Conservation (phyloP, 2,113 vertebrate species). For the Urocolius indicus region DNA sequence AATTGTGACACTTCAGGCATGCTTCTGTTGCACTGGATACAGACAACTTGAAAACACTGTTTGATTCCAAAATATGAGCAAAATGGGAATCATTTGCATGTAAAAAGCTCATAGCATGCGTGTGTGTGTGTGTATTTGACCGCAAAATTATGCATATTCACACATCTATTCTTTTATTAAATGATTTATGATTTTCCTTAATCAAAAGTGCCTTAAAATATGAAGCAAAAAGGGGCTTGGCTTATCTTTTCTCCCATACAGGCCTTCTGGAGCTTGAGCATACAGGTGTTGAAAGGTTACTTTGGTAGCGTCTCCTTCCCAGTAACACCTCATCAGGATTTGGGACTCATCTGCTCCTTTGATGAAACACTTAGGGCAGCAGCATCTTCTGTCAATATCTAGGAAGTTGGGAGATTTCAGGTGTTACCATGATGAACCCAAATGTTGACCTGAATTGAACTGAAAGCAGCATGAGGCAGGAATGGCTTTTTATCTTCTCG, state of each 20-base stretch:
- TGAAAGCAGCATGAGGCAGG: conserved; percentile 42
- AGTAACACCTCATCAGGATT: not conserved
- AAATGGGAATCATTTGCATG: not conserved
- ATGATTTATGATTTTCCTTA: not conserved
- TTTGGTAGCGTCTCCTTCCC: not conserved
- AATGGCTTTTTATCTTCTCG: conserved; percentile 54
- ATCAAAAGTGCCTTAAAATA: not conserved
- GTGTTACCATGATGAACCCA: not conserved
- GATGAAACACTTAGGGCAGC: conserved; percentile 9
- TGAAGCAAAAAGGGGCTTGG: not conserved
- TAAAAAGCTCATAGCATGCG: not conserved
- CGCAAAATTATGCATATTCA: not conserved
- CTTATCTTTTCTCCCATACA: not conserved
- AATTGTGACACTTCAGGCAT: fast-evolving
- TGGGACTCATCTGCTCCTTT: not conserved
- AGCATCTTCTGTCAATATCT: conserved; percentile 23
- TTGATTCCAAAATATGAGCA: not conserved
- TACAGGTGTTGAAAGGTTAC: conserved; percentile 21
- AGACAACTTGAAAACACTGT: not conserved
- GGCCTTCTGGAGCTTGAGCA: not conserved
- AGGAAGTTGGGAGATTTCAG: conserved; percentile 18
- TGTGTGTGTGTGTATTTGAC: not conserved
- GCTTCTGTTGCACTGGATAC: not conserved
- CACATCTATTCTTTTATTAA: not conserved
- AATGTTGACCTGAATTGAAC: conserved; percentile 11